These are phyloP conservation scores for Salpingus planirostris DNA, from an alignment of 2,888 invertebrate genomes.

Conservation along the genomic window DNA sequence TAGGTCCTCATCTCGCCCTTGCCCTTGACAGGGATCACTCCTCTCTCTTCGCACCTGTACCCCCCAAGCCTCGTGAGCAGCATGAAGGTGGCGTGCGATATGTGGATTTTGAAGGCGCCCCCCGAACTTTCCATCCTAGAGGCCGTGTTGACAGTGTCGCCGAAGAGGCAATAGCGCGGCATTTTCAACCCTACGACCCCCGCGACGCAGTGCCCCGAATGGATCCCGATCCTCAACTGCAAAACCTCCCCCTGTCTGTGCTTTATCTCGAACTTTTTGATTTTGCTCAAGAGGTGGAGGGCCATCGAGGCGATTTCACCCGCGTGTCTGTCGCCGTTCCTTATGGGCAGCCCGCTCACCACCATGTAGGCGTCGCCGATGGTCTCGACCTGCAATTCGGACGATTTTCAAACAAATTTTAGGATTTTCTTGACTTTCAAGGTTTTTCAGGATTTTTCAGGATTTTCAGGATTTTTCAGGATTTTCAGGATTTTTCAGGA, in stretches of 20 bases:
- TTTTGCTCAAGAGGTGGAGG: constrained; percentile 60
- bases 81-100: constrained; percentile 61
- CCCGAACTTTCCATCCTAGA: constrained; percentile 74
- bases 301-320: constrained; percentile 75
- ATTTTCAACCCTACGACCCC: constrained; percentile 77
- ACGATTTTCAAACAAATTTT: no score
- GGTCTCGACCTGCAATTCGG: constrained; percentile 63
- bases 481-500: no score
- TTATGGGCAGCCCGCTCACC: constrained; percentile 65
- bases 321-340: constrained; percentile 65
- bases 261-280: constrained; percentile 59
- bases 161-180: constrained; percentile 77
- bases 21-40: constrained; percentile 65
- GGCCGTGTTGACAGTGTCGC: constrained; percentile 76
- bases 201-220: constrained; percentile 68
- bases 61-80: constrained; percentile 63
- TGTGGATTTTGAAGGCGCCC: constrained; percentile 64
- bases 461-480: no score
- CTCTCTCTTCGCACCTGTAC: constrained; percentile 63
- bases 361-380: constrained; percentile 81
- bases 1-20: constrained; percentile 69
- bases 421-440: no score
- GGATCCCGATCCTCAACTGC: constrained; percentile 64
- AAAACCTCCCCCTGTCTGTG: constrained; percentile 60
- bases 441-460: no score